Evolutionary conservation across 2,888 invertebrate genomes (phyloP), one percentile per base, ranked within the genome.

Genomic region (Vannuccia rotundouncinata): DNA sequence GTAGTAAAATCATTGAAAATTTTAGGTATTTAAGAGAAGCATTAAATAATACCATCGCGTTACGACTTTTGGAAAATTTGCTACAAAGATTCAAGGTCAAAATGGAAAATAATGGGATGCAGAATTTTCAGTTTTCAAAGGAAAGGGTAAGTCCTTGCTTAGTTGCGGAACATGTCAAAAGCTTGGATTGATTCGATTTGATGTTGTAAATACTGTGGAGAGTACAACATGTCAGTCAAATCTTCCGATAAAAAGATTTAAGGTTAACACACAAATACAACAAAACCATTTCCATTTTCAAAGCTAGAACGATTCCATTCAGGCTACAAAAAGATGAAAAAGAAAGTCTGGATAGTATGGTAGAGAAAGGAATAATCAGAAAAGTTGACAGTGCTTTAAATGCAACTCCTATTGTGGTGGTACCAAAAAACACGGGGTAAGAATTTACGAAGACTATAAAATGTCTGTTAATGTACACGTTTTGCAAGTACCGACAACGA

Each of bases 291-390:
- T 66, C 66, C 66, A 66, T 66, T 66, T 66, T 66, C 10, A 66
- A 66, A 66, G 66, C 66, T 66, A 66, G 66, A 66, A 66, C 10
- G 66, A 66, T 66, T 66, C 66, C 66, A 22, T 66, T 22, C 25
- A 27, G 66, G 25, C 66, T 66, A 66, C 22, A 66, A 66, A 66
- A 66, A 2, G 66, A 66, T 66, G 66, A 22, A 22, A 66, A 66
- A 66, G 66, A 22, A 66, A 66, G 66, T 66, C 66, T 66, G 2
- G 66, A 66, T 66, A n/a, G n/a, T n/a, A n/a, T n/a, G 75, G 75
- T 31, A 75, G 25, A 75, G 29, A 31, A 75, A 75, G 75, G 75
- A 31, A 31, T 75, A 2, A 75, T 73, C 22, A 73, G 74, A 73
- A 73, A 73, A 27, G 29, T 73, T 13, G 22, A 73, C 22, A 22